Evolutionary conservation across 2,113 vertebrate species (phyloP).

Genomic region (Tyrannus savana): DNA sequence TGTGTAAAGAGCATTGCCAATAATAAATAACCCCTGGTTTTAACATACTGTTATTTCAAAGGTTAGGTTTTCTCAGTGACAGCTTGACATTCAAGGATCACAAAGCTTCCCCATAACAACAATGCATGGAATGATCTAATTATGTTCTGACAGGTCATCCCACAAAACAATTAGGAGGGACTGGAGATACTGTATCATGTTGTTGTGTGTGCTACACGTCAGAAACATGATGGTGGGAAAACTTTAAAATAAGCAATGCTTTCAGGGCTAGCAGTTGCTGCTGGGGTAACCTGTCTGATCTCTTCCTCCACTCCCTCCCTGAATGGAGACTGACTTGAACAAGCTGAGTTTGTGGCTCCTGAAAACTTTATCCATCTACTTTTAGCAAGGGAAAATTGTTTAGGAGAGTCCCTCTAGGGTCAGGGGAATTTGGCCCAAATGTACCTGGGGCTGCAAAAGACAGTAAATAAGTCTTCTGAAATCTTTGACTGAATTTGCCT

Average conservation of each 20-base stretch:
- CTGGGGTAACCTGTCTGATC: neutral
- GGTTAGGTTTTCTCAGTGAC: neutral
- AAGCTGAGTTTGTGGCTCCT: neutral
- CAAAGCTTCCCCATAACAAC: neutral
- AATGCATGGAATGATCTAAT: constrained; percentile 5
- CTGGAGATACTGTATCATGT: neutral
- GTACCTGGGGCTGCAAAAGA: neutral
- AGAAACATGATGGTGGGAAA: neutral
- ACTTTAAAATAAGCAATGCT: neutral
- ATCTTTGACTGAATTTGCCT: neutral
- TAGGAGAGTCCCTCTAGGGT: neutral
- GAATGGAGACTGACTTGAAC: neutral
- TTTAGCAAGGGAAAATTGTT: neutral
- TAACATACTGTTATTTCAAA: neutral
- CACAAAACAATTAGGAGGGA: constrained; percentile 25
- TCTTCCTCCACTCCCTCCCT: neutral
- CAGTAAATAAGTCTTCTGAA: neutral
- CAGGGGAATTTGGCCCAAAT: neutral
- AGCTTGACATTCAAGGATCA: constrained; percentile 59
- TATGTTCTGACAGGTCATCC: constrained; percentile 17
- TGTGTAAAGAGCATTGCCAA: neutral
- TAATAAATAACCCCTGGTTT: neutral
- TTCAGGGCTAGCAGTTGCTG: neutral
- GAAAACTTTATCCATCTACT: neutral
- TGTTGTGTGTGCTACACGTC: neutral